Conservation (phyloP, 2,888 invertebrate genomes). For the Oscheius sp. region DNA sequence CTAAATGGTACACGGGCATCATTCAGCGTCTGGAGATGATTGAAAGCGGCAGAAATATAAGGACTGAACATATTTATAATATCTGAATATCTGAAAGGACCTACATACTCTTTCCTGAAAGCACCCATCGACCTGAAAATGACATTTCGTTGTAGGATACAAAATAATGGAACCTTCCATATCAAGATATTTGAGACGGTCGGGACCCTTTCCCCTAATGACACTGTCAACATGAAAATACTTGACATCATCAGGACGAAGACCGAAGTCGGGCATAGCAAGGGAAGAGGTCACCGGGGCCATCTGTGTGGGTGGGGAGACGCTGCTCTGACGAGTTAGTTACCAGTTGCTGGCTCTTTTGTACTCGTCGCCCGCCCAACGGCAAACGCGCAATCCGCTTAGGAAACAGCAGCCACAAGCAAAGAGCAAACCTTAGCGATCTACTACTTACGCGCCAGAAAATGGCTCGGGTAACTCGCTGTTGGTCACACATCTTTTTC, state of each 20-base stretch:
- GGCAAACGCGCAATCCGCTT: conserved; percentile 34
- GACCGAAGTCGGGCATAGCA: conserved; percentile 60
- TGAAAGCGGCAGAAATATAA: conserved; percentile 66
- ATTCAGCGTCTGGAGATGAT: conserved; percentile 63
- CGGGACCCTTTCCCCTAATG: conserved; percentile 64
- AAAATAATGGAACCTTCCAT: conserved; percentile 52
- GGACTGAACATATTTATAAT: no score
- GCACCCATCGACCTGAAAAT: conserved; percentile 56
- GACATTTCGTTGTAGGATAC: neutral
- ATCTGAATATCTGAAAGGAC: no score
- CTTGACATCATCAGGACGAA: conserved; percentile 62
- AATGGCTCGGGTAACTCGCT: neutral
- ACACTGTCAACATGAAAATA: conserved; percentile 64
- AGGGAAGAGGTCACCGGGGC: conserved; percentile 41
- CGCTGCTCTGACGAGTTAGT: conserved; percentile 17
- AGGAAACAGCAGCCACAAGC: conserved; percentile 25
- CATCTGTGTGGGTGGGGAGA: conserved; percentile 21
- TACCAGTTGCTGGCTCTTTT: conserved; percentile 23
- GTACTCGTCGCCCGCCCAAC: conserved; percentile 6
- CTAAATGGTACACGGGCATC: conserved; percentile 58
- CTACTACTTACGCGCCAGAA: conserved; percentile 5
- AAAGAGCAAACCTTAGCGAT: conserved; percentile 25
- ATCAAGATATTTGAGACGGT: conserved; percentile 66
- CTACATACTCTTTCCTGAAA: conserved; percentile 61
- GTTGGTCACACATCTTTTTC: neutral